phyloP scores from a whole-genome alignment of 2,797 vertebrate genomes.

The Gallinago nigripennis region DNA sequence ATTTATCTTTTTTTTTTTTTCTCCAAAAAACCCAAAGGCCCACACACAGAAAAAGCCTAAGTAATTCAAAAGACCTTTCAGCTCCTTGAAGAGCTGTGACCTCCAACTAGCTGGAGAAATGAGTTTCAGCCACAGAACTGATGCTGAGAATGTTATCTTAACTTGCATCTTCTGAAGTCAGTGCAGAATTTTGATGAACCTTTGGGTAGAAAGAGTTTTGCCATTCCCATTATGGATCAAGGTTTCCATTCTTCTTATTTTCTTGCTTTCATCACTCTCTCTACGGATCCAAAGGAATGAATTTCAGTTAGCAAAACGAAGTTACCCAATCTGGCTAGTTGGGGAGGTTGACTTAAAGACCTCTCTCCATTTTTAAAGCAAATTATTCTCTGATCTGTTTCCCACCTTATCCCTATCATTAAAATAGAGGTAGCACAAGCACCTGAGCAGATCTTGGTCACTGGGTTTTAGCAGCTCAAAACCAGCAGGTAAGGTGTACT shows the following conservation, averaged over 20 bases:
- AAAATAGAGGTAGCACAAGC: background rate
- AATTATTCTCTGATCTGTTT: background rate
- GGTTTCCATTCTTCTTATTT: background rate
- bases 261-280: background rate
- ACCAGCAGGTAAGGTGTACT: background rate
- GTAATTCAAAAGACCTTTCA: background rate
- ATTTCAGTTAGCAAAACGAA: background rate
- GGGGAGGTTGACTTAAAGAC: background rate
- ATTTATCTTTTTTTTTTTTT: background rate
- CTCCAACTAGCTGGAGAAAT: background rate
- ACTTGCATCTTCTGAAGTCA: background rate
- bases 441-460: background rate
- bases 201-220: background rate
- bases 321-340: background rate
- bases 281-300: background rate
- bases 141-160: background rate
- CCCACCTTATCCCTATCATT: background rate
- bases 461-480: background rate
- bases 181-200: background rate
- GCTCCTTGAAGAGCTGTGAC: background rate
- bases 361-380: background rate
- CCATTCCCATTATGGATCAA: background rate
- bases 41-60: background rate
- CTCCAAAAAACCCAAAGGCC: background rate
- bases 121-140: background rate